These are phyloP conservation scores for Daubentonia madagascariensis DNA, from an alignment of 2,113 vertebrate species.

Conservation along the genomic window DNA sequence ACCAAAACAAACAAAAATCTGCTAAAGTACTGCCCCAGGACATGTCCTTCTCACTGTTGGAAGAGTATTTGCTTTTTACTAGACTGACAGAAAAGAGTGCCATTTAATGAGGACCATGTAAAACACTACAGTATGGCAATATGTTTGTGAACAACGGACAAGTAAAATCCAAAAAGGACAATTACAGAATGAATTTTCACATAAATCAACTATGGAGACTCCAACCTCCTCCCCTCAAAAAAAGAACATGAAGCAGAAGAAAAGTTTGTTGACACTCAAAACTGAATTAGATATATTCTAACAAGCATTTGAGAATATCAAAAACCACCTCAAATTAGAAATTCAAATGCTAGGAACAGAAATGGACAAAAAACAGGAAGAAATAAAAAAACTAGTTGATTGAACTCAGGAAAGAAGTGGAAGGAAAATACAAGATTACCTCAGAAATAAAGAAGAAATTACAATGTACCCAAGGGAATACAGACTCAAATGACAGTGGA, in stretches of 20 bases:
- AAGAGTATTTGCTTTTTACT: neutral
- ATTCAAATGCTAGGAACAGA: conserved; percentile 38
- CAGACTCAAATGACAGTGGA: neutral
- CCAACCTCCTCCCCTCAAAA: neutral
- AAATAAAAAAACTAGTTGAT: conserved; percentile 24
- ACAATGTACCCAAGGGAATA: neutral
- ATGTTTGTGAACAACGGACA: neutral
- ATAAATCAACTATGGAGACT: neutral
- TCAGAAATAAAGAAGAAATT: conserved; percentile 33
- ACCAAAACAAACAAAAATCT: conserved; percentile 9
- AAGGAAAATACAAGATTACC: neutral
- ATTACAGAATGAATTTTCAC: conserved; percentile 14
- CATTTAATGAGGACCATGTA: neutral
- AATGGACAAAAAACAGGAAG: neutral
- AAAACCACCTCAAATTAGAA: conserved; percentile 26
- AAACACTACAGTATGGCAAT: neutral
- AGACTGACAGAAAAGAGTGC: neutral
- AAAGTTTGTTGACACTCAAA: conserved; percentile 4
- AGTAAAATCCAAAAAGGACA: conserved; percentile 1
- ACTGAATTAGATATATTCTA: conserved; percentile 20
- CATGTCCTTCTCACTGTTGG: too few species aligned
- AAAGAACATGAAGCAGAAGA: neutral
- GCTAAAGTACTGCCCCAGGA: neutral
- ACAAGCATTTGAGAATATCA: conserved; percentile 21
- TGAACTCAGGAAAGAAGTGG: neutral